Evolutionary conservation across 1,140 invertebrate species (phyloP), one percentile per base, ranked within the genome.

Genomic region (Psix sp.): DNA sequence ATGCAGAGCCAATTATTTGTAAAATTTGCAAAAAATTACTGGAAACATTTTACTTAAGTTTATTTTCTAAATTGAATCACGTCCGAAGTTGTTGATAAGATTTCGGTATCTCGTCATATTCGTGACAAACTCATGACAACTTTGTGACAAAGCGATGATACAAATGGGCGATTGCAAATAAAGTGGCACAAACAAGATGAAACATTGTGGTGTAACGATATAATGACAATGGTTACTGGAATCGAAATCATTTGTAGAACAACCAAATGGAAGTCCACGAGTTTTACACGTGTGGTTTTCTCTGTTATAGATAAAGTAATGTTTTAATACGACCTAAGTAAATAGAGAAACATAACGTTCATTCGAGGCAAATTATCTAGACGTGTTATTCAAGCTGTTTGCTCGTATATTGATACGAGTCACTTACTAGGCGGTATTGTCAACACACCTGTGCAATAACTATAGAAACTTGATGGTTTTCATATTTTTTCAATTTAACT

Each of bases 351-450:
- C 42, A 56, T 56, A 48, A 40, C 15, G 20, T 65, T 46, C 17
- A 35, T 39, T 35, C 35, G 48, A 15, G 26, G 31, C 39, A 38
- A 46, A 46, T 65, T 46, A 54, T 40, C 7, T 29, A 36, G 10
- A 24, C 46, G 20, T 35, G 4, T 24, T 3, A 40, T 52, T 35
- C 29, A 16, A 7, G 18, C 15, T 20, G 45, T 57, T 67, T 33
- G 18, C 24, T 42, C 42, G 38, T 16, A 57, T 59, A 57, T 43
- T 67, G 54, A 57, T 67, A 67, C 20, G 36, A 42, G 13, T 57
- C 56, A 67, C 52, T 67, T 57, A 11, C 29, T 35, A 4, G n/a
- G n/a, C 16, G 2, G 6, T 36, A 11, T n/a, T 21, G 1, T 13
- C 4, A 43, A 20, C 21, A 38, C 7, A 33, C 18, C 24, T 51